Conservation (phyloP, 1,140 invertebrate genomes). For the Leptinotarsa defecta region DNA sequence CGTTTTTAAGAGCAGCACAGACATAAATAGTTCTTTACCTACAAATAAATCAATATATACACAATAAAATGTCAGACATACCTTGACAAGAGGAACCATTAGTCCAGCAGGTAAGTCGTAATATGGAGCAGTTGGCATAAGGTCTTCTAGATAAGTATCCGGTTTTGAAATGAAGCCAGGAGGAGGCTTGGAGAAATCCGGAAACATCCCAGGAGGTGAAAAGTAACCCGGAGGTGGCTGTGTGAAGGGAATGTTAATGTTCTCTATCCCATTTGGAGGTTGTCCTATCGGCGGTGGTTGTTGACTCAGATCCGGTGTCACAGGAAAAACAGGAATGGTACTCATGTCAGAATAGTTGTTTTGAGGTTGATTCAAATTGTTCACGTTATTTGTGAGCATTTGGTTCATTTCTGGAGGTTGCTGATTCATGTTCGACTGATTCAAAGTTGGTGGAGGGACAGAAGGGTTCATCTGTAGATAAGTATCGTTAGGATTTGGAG, state of each 20-base stretch:
- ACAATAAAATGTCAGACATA: constrained; percentile 53
- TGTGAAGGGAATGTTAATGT: constrained; percentile 53
- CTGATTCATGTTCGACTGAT: constrained; percentile 9
- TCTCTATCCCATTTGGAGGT: constrained; percentile 43
- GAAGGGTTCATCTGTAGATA: constrained; percentile 31
- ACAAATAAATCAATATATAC: not conserved
- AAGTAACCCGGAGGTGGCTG: constrained; percentile 65
- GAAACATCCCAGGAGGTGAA: constrained; percentile 62
- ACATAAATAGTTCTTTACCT: too few relatives aligned
- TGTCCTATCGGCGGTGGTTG: constrained; percentile 34
- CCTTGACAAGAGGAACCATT: constrained; percentile 92
- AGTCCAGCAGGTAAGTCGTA: constrained; percentile 95
- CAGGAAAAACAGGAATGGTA: constrained; percentile 21
- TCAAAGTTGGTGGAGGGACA: constrained; percentile 26
- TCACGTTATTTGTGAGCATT: not conserved
- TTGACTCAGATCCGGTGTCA: constrained; percentile 31
- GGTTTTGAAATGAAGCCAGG: constrained; percentile 72
- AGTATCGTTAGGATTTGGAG: constrained; percentile 19
- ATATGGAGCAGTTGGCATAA: constrained; percentile 90
- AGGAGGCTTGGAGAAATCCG: constrained; percentile 84
- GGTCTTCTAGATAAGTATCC: constrained; percentile 64
- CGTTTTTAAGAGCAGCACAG: too few relatives aligned
- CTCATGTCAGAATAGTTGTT: not conserved
- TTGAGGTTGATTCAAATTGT: not conserved
- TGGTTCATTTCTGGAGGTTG: constrained; percentile 27